Base-by-base conservation (phyloP, 1,140 invertebrate species). In the Physella acuta region DNA sequence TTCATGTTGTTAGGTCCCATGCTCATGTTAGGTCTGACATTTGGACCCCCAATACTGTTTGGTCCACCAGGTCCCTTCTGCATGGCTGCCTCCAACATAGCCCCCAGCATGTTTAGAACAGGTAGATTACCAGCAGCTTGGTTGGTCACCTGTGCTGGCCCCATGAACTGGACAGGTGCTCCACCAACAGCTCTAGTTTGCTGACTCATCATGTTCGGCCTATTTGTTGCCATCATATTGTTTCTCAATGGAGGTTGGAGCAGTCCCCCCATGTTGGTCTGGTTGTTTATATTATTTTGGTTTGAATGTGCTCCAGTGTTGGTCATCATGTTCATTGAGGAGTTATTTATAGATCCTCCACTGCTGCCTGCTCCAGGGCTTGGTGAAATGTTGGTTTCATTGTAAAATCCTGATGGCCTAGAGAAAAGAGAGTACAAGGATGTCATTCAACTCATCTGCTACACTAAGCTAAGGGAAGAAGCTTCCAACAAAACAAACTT, bases 351-450 rank as follows among this genome's bases (percentile, higher is more conserved):
- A 36, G 66, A 33, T 24, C 36, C 36, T 37, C 8, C 39, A 34
- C 20, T 44, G 61, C 16, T 30, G 2, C 44, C 63, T 51, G n/a
- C n/a, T 34, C 63, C 63, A 26, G 68, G 49, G 11, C 52, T 61
- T n/a, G 58, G 59, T 20, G 59, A 69, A 8, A 28, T 20, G n/a
- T 49, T 63, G 59, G 68, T 30, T 39, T 81, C 78, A 66, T 70
- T 72, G 65, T 78, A 79, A 53, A 78, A 77, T 31, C 79, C 78
- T 34, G 71, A 61, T 36, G 74, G 77, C 37, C 79, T 81, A 68
- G 30, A 76, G 60, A 68, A 16, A 53, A 59, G 31, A 68, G 31
- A 58, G 28, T 56, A 67, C 28, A 64, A 69, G 14, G 39, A n/a
- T n/a, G n/a, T n/a, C n/a, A n/a, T n/a, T n/a, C n/a, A n/a, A n/a